phyloP scores from a whole-genome alignment of 1,140 invertebrate genomes.

The Nephila pilipes region DNA sequence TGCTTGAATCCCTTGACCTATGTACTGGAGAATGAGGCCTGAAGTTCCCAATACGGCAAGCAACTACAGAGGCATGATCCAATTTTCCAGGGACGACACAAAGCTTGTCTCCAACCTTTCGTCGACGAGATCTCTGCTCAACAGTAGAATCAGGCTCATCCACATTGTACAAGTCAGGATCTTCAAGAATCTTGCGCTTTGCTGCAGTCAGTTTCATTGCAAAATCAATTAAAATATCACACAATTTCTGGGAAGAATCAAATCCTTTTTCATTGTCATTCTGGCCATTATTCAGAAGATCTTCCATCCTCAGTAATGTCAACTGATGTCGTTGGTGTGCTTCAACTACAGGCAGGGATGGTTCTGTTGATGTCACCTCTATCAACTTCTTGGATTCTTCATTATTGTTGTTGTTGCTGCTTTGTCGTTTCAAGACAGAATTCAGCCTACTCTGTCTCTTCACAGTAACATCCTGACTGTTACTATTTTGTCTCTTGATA shows the following conservation, averaged over 20 bases:
- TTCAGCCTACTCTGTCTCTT: constrained; percentile 56
- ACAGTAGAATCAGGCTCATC: constrained; percentile 82
- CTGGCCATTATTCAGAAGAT: constrained; percentile 88
- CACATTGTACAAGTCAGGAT: constrained; percentile 89
- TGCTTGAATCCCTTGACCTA: constrained; percentile 60
- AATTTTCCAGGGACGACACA: constrained; percentile 93
- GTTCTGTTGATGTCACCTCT: neutral
- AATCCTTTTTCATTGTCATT: constrained; percentile 83
- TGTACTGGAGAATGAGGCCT: constrained; percentile 55
- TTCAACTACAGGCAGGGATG: constrained; percentile 85
- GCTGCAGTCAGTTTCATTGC: constrained; percentile 86
- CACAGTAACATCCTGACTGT: constrained; percentile 61
- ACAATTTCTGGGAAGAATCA: constrained; percentile 85
- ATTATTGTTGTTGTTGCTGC: constrained; percentile 56
- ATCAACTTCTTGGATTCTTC: constrained; percentile 39
- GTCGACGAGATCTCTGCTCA: constrained; percentile 84
- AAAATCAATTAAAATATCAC: constrained; percentile 89
- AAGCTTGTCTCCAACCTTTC: constrained; percentile 87
- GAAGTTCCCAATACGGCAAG: constrained; percentile 76
- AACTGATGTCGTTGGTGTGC: constrained; percentile 91
- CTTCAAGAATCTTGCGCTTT: constrained; percentile 89
- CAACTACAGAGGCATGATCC: constrained; percentile 89
- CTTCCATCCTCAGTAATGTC: constrained; percentile 89
- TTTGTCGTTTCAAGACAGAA: constrained; percentile 71
- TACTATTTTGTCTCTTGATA: constrained; percentile 66